Evolutionary conservation across 2,888 invertebrate genomes (phyloP), one percentile per base, ranked within the genome.

Genomic region (Crioceris asparagi): DNA sequence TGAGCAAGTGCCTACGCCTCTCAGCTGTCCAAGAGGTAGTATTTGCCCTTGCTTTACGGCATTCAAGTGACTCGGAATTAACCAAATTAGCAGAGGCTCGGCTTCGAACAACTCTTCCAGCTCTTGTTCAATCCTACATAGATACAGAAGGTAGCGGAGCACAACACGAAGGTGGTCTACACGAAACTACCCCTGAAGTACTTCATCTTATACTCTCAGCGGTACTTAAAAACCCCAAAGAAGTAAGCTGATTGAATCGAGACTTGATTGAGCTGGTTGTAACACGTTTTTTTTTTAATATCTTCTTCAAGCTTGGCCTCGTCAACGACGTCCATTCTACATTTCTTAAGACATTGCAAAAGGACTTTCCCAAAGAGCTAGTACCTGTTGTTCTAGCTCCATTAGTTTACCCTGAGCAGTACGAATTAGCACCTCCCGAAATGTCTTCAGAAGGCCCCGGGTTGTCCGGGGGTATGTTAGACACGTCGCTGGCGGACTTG

Each of bases 321-420:
- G 75, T 78, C 26, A 66, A 72, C 47, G 83, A 86, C 49, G 77
- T 79, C 25, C 83, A 79, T 59, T 79, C 83, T 56, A 75, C 83
- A 51, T 90, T 93, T 67, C 66, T 91, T 39, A 77, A 79, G 57
- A 79, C 82, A 54, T 68, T 94, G 47, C 75, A 83, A 54, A 77
- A 81, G 56, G 92, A 92, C 64, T 92, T 91, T 66, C 88, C 92
- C 18, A 77, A 81, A 46, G 85, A 87, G 59, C 74, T 82, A 54
- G 88, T 88, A 39, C 92, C 93, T 23, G 82, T 91, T 56, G 83
- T 93, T 52, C 71, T 94, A 53, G 83, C 88, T 51, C 92, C 92
- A 49, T 70, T 90, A 48, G 70, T 93, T 47, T 92, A 92, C 64
- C 78, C 83, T 17, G 82, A 82, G 68, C 78, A 79, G 62, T 75